Conservation (phyloP, 1,140 invertebrate species). For the Papilio dardanus region DNA sequence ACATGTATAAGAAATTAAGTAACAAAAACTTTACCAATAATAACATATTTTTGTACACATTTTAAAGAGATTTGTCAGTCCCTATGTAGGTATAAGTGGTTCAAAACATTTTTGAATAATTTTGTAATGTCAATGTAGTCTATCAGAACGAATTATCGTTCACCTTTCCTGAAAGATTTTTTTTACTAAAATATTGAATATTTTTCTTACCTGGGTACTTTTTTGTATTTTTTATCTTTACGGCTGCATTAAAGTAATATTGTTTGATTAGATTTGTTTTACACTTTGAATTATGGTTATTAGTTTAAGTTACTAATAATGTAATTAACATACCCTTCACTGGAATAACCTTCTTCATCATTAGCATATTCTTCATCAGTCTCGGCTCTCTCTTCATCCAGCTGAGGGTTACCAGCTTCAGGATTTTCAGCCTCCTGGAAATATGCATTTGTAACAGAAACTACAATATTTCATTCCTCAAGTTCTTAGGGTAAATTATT, state of each 20-base stretch:
- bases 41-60: no score
- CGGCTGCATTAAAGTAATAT: constrained; percentile 60
- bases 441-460: neutral
- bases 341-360: constrained; percentile 86
- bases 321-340: constrained; percentile 82
- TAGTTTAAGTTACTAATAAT: neutral
- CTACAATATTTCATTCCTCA: neutral
- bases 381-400: constrained; percentile 82
- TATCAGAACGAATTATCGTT: no score
- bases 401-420: constrained; percentile 72
- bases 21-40: neutral
- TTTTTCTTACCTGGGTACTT: constrained; percentile 64
- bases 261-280: no score
- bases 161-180: no score
- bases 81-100: no score
- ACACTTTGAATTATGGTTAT: no score
- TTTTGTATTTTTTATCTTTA: constrained; percentile 68
- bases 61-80: no score
- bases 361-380: constrained; percentile 86
- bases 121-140: no score
- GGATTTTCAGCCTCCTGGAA: constrained; percentile 66
- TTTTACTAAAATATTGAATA: neutral
- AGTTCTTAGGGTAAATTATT: no score
- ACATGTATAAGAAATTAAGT: constrained; percentile 16
- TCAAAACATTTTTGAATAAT: no score